Percentiles rank a stretch among this genome's conserved stretches.
Conservation (phyloP, 1,140 invertebrate genomes). For the Bombus sylvicola region DNA sequence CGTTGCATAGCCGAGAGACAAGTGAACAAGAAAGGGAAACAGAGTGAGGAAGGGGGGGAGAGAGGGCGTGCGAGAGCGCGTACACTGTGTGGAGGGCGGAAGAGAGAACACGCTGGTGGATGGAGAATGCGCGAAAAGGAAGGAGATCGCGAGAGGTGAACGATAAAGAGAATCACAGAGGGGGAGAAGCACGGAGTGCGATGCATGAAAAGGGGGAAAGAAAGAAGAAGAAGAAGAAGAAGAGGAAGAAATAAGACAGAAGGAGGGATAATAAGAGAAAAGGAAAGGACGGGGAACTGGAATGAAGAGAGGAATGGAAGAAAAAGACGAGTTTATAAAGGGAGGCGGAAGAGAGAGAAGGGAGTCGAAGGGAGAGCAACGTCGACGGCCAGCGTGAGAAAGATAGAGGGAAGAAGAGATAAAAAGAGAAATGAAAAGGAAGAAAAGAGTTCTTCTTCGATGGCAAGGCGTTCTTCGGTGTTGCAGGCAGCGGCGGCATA, state of each 20-base stretch:
- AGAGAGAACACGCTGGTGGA: not conserved
- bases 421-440: slow-evolving; percentile 26
- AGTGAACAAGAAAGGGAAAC: slow-evolving; percentile 10
- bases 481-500: slow-evolving; percentile 63
- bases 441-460: slow-evolving; percentile 28
- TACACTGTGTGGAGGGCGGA: not conserved
- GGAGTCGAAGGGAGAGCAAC: not conserved
- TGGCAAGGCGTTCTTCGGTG: slow-evolving; percentile 54
- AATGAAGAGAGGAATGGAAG: slow-evolving; percentile 40
- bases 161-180: slow-evolving; percentile 7
- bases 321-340: slow-evolving; percentile 43
- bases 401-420: slow-evolving; percentile 16
- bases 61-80: too few relatives aligned
- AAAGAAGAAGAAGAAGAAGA: slow-evolving; percentile 10
- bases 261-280: slow-evolving; percentile 20
- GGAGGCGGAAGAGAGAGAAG: not conserved
- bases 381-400: too few relatives aligned
- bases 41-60: too few relatives aligned
- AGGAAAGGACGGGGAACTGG: slow-evolving; percentile 25
- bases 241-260: not conserved
- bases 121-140: slow-evolving; percentile 1
- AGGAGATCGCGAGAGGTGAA: not conserved
- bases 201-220: slow-evolving; percentile 8
- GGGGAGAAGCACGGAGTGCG: not conserved
- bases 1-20: slow-evolving; percentile 31